Percentiles rank a stretch among this genome's conserved stretches.
These are phyloP conservation scores for Pogonomyrmex barbatus DNA, from an alignment of 1,140 invertebrate species.

Conservation along the genomic window DNA sequence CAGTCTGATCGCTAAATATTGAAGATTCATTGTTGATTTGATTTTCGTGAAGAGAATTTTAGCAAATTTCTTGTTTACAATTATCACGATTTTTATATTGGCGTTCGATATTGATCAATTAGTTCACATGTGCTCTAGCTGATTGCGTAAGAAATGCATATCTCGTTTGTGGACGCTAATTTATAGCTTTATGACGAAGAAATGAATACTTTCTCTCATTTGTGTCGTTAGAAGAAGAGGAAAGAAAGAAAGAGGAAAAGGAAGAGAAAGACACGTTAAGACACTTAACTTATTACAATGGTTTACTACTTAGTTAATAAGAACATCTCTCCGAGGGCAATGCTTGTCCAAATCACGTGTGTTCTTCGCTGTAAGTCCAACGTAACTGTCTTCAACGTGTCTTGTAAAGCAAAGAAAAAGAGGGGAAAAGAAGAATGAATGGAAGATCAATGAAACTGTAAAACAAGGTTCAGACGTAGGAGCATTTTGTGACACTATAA, in stretches of 20 bases:
- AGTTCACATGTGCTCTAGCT: conserved; percentile 45
- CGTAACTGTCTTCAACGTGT: conserved; percentile 78
- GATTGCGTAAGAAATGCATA: conserved; percentile 64
- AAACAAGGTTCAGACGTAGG: conserved; percentile 83
- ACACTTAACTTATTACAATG: conserved; percentile 68
- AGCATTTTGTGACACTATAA: conserved; percentile 85
- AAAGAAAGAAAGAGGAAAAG: not conserved
- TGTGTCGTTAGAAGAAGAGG: conserved; percentile 40
- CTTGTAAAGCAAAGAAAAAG: conserved; percentile 44
- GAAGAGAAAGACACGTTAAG: conserved; percentile 66
- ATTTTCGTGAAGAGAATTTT: not conserved
- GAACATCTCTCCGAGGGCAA: conserved; percentile 77
- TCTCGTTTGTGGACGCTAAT: conserved; percentile 65
- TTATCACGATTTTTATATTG: conserved; percentile 55
- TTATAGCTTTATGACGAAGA: conserved; percentile 65
- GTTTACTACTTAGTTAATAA: conserved; percentile 74
- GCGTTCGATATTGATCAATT: conserved; percentile 25
- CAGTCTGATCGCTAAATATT: conserved; percentile 62
- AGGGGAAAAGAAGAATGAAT: conserved; percentile 63
- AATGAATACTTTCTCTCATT: conserved; percentile 73
- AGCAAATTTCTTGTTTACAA: conserved; percentile 35
- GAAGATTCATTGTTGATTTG: conserved; percentile 60
- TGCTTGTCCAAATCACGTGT: conserved; percentile 76
- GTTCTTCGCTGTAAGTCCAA: conserved; percentile 79
- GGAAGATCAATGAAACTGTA: conserved; percentile 81